Conservation (phyloP, 2,113 vertebrate species). For the Notiomystis cincta region DNA sequence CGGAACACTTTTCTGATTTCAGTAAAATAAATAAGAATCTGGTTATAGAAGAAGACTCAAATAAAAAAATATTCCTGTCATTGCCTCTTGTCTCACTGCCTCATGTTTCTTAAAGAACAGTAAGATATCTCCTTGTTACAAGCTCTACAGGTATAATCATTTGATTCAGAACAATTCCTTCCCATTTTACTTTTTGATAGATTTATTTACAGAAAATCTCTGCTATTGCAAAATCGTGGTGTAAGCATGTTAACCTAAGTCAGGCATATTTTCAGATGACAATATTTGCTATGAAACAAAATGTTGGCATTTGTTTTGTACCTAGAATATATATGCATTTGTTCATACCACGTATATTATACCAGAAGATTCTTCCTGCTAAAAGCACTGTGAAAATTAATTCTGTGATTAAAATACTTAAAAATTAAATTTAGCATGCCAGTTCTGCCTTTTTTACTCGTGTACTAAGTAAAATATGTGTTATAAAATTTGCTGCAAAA, state of each 20-base stretch:
- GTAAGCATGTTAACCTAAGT: neutral
- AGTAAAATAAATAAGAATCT: conserved; percentile 47
- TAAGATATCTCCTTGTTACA: neutral
- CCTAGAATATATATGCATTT: neutral
- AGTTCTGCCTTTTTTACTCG: neutral
- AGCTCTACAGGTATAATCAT: neutral
- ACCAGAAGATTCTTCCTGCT: neutral
- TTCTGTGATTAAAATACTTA: neutral
- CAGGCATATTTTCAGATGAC: neutral
- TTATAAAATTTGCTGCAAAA: neutral
- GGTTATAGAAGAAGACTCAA: conserved; percentile 4
- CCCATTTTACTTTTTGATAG: conserved; percentile 4
- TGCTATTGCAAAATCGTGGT: neutral
- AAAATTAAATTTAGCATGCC: neutral
- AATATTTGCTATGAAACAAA: neutral
- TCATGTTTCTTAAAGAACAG: conserved; percentile 16
- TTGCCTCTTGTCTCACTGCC: conserved; percentile 19
- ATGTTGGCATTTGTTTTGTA: neutral
- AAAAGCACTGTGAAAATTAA: neutral
- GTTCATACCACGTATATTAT: fast-evolving
- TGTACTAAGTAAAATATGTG: neutral
- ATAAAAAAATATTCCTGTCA: conserved; percentile 39
- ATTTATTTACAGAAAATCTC: conserved; percentile 45
- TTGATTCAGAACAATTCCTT: conserved; percentile 21
- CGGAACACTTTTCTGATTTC: conserved; percentile 57